Conservation (phyloP, 2,888 invertebrate species). For the Amiota mariae region DNA sequence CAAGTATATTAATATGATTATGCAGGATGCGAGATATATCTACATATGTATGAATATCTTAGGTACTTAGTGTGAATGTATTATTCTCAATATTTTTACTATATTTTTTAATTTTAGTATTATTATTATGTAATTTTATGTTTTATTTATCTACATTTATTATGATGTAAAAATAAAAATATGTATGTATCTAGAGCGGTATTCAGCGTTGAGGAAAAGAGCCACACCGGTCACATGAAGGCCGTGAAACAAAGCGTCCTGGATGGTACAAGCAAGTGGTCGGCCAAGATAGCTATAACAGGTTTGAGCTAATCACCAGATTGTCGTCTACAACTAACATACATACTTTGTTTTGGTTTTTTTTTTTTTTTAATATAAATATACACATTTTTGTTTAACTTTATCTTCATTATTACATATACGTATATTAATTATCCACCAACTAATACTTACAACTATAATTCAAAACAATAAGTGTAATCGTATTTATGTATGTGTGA, state of each 20-base stretch:
- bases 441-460: constrained; percentile 9
- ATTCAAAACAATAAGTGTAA: constrained; percentile 10
- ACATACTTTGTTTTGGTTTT: constrained; percentile 17
- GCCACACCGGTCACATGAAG: constrained; percentile 96
- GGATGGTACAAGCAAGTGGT: constrained; percentile 99
- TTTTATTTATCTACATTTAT: background rate
- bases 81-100: too few relatives aligned
- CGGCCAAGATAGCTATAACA: constrained; percentile 99
- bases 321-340: constrained; percentile 10
- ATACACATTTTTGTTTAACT: background rate
- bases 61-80: too few relatives aligned
- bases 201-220: constrained; percentile 95
- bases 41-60: too few relatives aligned
- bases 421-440: background rate
- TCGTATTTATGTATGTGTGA: constrained; percentile 37
- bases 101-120: too few relatives aligned
- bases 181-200: constrained; percentile 82
- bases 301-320: constrained; percentile 80
- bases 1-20: too few relatives aligned
- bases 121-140: too few relatives aligned
- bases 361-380: constrained; percentile 27
- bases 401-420: background rate
- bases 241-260: constrained; percentile 98
- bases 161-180: constrained; percentile 24
- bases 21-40: too few relatives aligned